A percentile compares a stretch with the other conserved stretches of the same genome.
Evolutionary conservation across 2,888 invertebrate genomes (phyloP).

Genomic region (Campaea margaritaria): DNA sequence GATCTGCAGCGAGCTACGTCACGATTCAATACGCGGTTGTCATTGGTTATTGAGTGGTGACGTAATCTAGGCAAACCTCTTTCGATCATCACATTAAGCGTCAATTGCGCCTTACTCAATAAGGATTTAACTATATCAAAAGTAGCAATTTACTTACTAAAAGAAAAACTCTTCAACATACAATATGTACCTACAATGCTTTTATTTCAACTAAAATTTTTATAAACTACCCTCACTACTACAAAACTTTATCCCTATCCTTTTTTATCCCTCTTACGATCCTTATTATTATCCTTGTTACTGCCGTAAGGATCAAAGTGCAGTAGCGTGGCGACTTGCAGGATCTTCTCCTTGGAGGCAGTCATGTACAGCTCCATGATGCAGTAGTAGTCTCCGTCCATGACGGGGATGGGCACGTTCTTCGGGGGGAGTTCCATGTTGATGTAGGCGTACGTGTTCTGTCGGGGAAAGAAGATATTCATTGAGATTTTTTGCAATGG

Average conservation of each 20-base stretch:
- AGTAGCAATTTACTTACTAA: too few species aligned
- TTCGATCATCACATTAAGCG: too few species aligned
- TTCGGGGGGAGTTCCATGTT: slow-evolving; percentile 56
- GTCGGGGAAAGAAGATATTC: not conserved
- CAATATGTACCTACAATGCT: too few species aligned
- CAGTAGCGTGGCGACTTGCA: slow-evolving; percentile 33
- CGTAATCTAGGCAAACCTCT: too few species aligned
- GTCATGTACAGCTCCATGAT: slow-evolving; percentile 38
- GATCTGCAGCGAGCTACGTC: too few species aligned
- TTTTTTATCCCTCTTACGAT: slow-evolving; percentile 6
- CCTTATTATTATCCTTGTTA: slow-evolving; percentile 21
- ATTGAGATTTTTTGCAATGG: not conserved
- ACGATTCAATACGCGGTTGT: too few species aligned
- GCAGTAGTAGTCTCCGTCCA: slow-evolving; percentile 46
- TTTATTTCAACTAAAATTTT: too few species aligned
- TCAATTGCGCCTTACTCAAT: too few species aligned
- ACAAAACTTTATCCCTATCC: not conserved
- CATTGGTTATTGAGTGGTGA: too few species aligned
- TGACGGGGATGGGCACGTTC: slow-evolving; percentile 49
- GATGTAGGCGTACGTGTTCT: slow-evolving; percentile 45
- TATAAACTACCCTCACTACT: not conserved
- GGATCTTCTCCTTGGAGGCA: slow-evolving; percentile 42
- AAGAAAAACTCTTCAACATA: too few species aligned
- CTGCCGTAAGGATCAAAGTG: slow-evolving; percentile 35
- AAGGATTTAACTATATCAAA: too few species aligned